phyloP scores from a whole-genome alignment of 2,888 invertebrate genomes.

The Melolontha melolontha region DNA sequence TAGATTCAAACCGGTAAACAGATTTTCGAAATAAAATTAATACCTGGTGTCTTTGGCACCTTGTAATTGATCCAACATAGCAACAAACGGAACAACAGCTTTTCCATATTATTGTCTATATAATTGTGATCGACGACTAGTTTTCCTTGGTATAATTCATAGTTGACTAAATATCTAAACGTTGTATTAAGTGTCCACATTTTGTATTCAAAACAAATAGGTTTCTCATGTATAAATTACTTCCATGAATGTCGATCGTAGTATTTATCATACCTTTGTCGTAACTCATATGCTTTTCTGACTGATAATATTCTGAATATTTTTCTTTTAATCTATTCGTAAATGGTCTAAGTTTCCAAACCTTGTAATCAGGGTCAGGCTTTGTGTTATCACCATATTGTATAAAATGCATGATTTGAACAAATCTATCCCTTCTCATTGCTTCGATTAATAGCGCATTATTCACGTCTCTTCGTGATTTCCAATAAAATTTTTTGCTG shows the following conservation, averaged over 20 bases:
- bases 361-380: neutral
- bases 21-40: conserved; percentile 45
- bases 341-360: conserved; percentile 45
- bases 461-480: conserved; percentile 42
- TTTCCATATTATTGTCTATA: conserved; percentile 32
- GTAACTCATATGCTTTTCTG: conserved; percentile 47
- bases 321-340: conserved; percentile 44
- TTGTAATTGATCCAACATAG: no score
- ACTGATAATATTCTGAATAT: conserved; percentile 39
- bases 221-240: conserved; percentile 54
- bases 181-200: no score
- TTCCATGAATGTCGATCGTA: conserved; percentile 54
- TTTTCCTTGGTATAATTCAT: conserved; percentile 50
- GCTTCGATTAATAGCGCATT: neutral
- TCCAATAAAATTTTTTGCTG: conserved; percentile 41
- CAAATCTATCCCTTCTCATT: conserved; percentile 1
- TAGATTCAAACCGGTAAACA: no score
- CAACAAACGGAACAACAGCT: no score
- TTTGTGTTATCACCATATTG: neutral
- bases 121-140: conserved; percentile 16
- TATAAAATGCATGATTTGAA: neutral
- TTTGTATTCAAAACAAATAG: no score
- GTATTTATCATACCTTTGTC: conserved; percentile 56
- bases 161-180: conserved; percentile 55
- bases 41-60: conserved; percentile 37